Base-by-base conservation (phyloP, 2,113 vertebrate genomes). In the Phyllostomus hastatus region DNA sequence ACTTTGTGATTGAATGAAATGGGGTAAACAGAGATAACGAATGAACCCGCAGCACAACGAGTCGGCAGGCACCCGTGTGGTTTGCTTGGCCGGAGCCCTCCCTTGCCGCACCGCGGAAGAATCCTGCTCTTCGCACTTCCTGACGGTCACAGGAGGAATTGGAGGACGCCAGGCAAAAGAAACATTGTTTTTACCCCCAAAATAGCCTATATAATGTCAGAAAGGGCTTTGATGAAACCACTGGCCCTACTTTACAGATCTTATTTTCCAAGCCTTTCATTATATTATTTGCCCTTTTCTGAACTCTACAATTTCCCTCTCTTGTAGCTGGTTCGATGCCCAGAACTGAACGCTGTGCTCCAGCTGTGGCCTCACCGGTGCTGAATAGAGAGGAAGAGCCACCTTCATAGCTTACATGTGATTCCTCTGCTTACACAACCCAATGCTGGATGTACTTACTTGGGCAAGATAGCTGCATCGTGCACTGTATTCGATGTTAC, bases 341-440 rank as follows among this genome's bases (percentile, higher is more conserved):
- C 97, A 97, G 97, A 98, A 97, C 97, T 98, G 97, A 98, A 98
- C 76, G 98, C 98, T 97, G 97, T 97, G 97, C 95, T 98, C 97
- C 97, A 98, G 97, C 97, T 97, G 98, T 98, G 97, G 97, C 96
- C 97, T 98, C 97, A 97, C 96, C 96, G 96, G 97, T 98, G 96
- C 97, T 98, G 97, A 97, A 50, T 97, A 97, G 97, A 97, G 96
- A 98, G 98, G 97, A 97, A 97, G 97, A 98, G 95, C 96, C 97
- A 98, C 97, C 97, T 98, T 70, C 97, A 98, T 98, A 97, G 97
- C 97, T 97, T 97, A 98, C 97, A 97, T 98, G 97, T 97, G 97
- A 97, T 98, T 98, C 96, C 97, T 97, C 98, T 97, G 97, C 97
- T 96, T 97, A 96, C 79, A 91, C 97, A 94, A 92, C 97, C 97